A percentile compares a stretch with the other conserved stretches of the same genome.
These are phyloP conservation scores for Harmothoe impar DNA, from an alignment of 2,888 invertebrate genomes.

Conservation along the genomic window DNA sequence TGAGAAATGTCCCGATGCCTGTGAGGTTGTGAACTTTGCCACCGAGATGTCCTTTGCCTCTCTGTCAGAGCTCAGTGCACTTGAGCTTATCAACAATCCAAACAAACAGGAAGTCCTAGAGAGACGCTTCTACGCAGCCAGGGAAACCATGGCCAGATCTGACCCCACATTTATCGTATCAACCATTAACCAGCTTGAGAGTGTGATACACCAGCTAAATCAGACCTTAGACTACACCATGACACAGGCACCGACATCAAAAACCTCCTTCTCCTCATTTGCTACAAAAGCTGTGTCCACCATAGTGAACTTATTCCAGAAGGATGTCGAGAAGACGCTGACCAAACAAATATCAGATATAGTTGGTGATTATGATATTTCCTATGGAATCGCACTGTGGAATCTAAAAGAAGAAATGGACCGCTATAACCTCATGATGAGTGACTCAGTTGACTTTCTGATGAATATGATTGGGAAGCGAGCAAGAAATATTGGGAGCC, in stretches of 20 bases:
- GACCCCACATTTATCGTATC: not conserved
- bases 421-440: not conserved
- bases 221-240: not conserved
- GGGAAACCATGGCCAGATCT: not conserved
- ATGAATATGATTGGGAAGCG: not conserved
- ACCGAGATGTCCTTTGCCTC: slow-evolving; percentile 66
- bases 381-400: not conserved
- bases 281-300: not conserved
- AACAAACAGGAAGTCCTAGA: not conserved
- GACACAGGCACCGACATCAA: not conserved
- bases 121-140: not conserved
- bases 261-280: not conserved
- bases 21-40: slow-evolving; percentile 59
- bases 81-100: slow-evolving; percentile 44
- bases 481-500: not conserved
- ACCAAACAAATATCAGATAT: not conserved
- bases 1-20: slow-evolving; percentile 63
- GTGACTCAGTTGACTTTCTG: not conserved
- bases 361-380: not conserved
- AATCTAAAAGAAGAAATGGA: not conserved
- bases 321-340: not conserved
- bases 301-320: not conserved
- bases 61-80: slow-evolving; percentile 62
- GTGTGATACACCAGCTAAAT: not conserved
- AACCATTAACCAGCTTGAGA: not conserved